Evolutionary conservation across 2,797 vertebrate species (phyloP).

Genomic region (Yasuhikotakia modesta): DNA sequence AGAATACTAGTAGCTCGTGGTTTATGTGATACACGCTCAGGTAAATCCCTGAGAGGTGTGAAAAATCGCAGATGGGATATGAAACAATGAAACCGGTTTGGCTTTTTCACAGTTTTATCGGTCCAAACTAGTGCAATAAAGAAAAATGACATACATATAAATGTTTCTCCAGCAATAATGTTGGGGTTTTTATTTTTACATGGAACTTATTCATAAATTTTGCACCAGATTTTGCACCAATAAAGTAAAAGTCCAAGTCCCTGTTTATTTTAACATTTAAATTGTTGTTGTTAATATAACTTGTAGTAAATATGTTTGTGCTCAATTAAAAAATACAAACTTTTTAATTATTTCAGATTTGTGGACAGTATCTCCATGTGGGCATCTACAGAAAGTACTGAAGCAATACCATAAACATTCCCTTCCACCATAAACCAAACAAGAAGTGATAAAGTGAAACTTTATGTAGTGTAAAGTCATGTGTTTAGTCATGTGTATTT

Average conservation of each 20-base stretch:
- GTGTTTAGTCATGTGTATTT: too few relatives aligned
- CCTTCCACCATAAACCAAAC: constrained; percentile 1
- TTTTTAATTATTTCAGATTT: background rate
- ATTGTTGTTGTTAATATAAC: background rate
- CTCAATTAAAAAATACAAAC: background rate
- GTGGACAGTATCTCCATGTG: background rate
- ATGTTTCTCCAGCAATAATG: background rate
- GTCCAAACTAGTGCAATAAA: background rate
- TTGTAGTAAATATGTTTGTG: background rate
- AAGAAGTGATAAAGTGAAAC: constrained; percentile 4
- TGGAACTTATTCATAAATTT: background rate
- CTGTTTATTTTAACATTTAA: too few relatives aligned
- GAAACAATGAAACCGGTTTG: background rate
- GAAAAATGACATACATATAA: background rate
- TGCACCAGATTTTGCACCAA: background rate
- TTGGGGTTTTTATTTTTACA: background rate
- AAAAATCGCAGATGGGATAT: constrained; percentile 6
- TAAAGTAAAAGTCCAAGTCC: too few relatives aligned
- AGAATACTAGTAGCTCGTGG: constrained; percentile 56
- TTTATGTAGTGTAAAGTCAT: constrained; percentile 31
- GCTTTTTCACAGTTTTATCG: background rate
- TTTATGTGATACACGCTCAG: constrained; percentile 29
- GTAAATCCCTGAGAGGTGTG: constrained; percentile 13
- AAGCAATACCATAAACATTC: too few relatives aligned
- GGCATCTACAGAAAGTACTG: too few relatives aligned